A percentile compares a stretch with the other conserved stretches of the same genome.
Evolutionary conservation across 64 coral and sea anemone species (phyloP).

Genomic region (Porites lutea): DNA sequence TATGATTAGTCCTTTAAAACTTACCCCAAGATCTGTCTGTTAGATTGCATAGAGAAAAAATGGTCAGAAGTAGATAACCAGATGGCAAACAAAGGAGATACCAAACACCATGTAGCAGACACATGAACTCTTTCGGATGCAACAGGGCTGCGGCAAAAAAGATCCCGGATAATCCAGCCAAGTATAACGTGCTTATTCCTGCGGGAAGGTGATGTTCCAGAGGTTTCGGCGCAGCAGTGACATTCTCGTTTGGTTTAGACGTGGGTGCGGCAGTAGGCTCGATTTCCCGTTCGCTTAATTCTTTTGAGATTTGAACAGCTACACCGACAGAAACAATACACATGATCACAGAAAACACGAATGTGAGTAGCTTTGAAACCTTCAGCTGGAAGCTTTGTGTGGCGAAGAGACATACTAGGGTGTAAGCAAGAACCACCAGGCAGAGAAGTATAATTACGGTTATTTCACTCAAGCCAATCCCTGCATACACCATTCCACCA

Average conservation of each 20-base stretch:
- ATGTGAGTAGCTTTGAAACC: conserved; percentile 76
- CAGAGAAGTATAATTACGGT: conserved; percentile 24
- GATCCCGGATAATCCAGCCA: conserved; percentile 61
- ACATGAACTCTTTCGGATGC: conserved; percentile 80
- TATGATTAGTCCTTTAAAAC: neutral
- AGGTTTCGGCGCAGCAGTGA: neutral
- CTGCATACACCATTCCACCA: conserved; percentile 77
- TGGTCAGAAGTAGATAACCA: conserved; percentile 83
- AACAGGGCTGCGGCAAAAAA: conserved; percentile 78
- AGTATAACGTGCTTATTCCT: conserved; percentile 27
- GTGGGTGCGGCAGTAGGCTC: neutral
- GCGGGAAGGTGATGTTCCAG: neutral
- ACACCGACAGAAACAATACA: conserved; percentile 76
- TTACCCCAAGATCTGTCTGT: conserved; percentile 93
- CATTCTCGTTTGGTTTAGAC: neutral
- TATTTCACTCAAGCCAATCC: conserved; percentile 21
- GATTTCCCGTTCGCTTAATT: neutral
- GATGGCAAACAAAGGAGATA: conserved; percentile 91
- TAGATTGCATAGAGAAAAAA: conserved; percentile 87
- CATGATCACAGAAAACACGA: conserved; percentile 85
- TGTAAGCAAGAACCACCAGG: conserved; percentile 57
- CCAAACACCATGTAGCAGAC: conserved; percentile 85
- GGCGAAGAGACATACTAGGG: conserved; percentile 64
- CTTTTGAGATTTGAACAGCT: conserved; percentile 68
- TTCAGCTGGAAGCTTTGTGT: conserved; percentile 74